phyloP scores from a whole-genome alignment of 2,113 vertebrate genomes.

The Cinclus mexicanus region DNA sequence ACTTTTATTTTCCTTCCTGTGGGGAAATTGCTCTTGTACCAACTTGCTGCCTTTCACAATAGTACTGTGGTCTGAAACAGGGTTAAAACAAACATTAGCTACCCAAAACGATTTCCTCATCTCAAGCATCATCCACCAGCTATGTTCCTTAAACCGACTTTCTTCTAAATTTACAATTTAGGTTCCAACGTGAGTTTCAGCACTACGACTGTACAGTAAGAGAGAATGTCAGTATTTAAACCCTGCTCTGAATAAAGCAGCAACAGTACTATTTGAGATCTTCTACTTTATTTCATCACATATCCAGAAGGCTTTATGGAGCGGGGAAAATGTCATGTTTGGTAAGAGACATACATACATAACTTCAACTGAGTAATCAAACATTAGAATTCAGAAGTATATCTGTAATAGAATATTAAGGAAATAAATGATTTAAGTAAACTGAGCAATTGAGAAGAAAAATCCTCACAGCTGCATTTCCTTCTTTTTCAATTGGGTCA shows the following conservation, averaged over 20 bases:
- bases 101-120: neutral
- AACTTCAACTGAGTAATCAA: neutral
- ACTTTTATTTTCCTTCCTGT: neutral
- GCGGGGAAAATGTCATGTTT: neutral
- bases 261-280: neutral
- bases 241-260: neutral
- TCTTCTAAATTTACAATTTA: neutral
- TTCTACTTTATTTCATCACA: neutral
- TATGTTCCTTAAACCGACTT: neutral
- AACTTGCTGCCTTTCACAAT: neutral
- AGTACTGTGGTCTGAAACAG: constrained; percentile 33
- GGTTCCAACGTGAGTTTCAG: neutral
- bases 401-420: neutral
- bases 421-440: neutral
- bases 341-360: neutral
- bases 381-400: neutral
- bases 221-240: neutral
- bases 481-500: neutral
- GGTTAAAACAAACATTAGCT: neutral
- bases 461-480: neutral
- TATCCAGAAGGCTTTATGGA: neutral
- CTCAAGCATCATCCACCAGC: neutral
- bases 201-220: neutral
- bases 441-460: neutral
- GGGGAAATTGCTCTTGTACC: neutral